A percentile compares a stretch with the other conserved stretches of the same genome.
Evolutionary conservation across 2,113 vertebrate genomes (phyloP).

Genomic region (Nycticebus coucang): DNA sequence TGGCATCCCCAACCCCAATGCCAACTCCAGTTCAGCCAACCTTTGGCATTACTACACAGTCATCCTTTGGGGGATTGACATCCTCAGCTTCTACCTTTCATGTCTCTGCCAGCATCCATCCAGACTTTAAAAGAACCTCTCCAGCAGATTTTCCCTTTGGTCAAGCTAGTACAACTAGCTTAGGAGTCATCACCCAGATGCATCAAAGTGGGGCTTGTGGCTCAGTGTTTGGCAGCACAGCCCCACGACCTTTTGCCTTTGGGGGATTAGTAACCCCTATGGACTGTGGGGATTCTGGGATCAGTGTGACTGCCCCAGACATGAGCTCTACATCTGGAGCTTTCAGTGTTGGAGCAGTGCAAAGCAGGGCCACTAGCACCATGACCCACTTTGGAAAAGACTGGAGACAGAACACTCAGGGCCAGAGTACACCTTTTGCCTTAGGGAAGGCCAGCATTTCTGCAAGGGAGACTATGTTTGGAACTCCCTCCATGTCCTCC

Average conservation of each 20-base stretch:
- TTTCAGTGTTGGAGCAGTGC: constrained; percentile 82
- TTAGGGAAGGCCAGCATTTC: constrained; percentile 77
- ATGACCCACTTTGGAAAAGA: constrained; percentile 82
- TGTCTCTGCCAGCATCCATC: constrained; percentile 42
- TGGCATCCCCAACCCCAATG: not conserved
- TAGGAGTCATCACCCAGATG: constrained; percentile 82
- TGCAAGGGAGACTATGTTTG: constrained; percentile 86
- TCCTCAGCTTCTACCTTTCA: constrained; percentile 66
- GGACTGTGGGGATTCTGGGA: constrained; percentile 68
- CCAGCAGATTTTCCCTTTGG: constrained; percentile 5
- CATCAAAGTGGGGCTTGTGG: not conserved
- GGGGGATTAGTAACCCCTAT: constrained; percentile 76
- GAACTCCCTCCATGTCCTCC: constrained; percentile 82
- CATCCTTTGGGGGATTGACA: constrained; percentile 74
- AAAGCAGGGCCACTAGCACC: not conserved
- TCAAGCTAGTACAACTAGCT: constrained; percentile 69
- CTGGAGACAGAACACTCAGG: constrained; percentile 54
- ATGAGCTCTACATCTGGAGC: not conserved
- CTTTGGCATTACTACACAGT: constrained; percentile 80
- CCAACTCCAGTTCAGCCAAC: constrained; percentile 33
- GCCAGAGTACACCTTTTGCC: constrained; percentile 77
- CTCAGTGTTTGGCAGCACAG: constrained; percentile 75
- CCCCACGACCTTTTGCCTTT: constrained; percentile 87
- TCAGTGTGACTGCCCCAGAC: accelerated
- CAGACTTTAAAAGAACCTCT: not conserved